Conservation (phyloP, 1,140 invertebrate genomes). For the Macrosteles quadrilineatus region DNA sequence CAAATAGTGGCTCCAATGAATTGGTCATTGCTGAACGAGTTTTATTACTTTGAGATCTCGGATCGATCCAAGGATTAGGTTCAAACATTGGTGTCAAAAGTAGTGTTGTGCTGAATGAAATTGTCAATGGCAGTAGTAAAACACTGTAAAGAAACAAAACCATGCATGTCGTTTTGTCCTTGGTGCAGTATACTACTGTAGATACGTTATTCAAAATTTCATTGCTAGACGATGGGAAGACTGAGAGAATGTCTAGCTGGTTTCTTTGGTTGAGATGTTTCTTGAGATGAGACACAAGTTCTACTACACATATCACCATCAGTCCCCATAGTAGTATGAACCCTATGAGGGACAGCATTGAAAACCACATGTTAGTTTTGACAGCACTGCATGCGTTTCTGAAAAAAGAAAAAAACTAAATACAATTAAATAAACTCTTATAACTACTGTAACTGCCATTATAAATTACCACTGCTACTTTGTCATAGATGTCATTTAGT, state of each 20-base stretch:
- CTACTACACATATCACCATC: not conserved
- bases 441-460: not conserved
- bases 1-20: not conserved
- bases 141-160: not conserved
- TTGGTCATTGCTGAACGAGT: not conserved
- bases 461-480: not conserved
- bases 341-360: not conserved
- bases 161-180: not conserved
- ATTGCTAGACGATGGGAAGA: not conserved
- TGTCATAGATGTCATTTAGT: not conserved
- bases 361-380: not conserved
- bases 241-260: not conserved
- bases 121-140: not conserved
- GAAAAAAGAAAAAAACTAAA: too few species aligned
- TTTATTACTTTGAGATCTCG: not conserved
- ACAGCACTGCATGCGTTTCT: conserved; percentile 1
- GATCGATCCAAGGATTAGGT: not conserved
- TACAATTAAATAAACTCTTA: not conserved
- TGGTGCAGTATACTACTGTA: not conserved
- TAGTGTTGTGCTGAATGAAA: not conserved
- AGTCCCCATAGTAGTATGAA: not conserved
- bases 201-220: not conserved
- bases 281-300: not conserved
- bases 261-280: not conserved
- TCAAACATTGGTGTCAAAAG: not conserved